phyloP scores from a whole-genome alignment of 2,888 invertebrate species.

The Anthrax anthrax region DNA sequence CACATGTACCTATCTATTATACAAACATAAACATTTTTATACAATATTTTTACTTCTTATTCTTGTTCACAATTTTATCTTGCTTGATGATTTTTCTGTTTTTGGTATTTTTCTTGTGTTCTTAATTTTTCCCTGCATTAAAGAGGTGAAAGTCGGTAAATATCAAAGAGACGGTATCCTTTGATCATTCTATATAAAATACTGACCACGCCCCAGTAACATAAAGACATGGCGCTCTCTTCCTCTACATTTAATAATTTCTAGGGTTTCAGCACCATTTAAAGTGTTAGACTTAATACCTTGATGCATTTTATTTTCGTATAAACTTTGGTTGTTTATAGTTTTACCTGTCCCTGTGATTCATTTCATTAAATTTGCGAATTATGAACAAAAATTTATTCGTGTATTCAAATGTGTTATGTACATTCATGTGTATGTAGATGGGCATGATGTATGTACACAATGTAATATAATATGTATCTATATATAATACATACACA shows the following conservation, averaged over 20 bases:
- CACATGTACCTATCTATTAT: too few relatives aligned
- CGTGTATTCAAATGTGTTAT: too few relatives aligned
- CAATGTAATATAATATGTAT: too few relatives aligned
- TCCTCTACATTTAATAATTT: constrained; percentile 1
- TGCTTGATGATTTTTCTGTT: background rate
- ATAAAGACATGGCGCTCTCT: constrained; percentile 8
- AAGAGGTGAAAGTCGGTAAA: constrained; percentile 18
- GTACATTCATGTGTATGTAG: too few relatives aligned
- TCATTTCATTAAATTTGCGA: background rate
- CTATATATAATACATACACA: too few relatives aligned
- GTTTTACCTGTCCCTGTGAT: too few relatives aligned
- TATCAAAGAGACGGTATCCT: constrained; percentile 31
- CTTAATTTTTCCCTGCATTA: constrained; percentile 7
- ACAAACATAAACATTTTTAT: too few relatives aligned
- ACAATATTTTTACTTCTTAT: too few relatives aligned
- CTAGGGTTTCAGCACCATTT: constrained; percentile 1
- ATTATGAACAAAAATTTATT: background rate
- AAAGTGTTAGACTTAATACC: background rate
- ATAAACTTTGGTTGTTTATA: background rate
- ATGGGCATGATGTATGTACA: too few relatives aligned
- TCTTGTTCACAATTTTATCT: background rate
- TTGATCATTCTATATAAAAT: constrained; percentile 35
- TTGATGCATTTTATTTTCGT: background rate
- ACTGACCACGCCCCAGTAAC: constrained; percentile 17
- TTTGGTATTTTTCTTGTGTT: constrained; percentile 4